A percentile compares a stretch with the other conserved stretches of the same genome.
Conservation (phyloP, 1,140 invertebrate species). For the Phymorhynchus buccinoides region DNA sequence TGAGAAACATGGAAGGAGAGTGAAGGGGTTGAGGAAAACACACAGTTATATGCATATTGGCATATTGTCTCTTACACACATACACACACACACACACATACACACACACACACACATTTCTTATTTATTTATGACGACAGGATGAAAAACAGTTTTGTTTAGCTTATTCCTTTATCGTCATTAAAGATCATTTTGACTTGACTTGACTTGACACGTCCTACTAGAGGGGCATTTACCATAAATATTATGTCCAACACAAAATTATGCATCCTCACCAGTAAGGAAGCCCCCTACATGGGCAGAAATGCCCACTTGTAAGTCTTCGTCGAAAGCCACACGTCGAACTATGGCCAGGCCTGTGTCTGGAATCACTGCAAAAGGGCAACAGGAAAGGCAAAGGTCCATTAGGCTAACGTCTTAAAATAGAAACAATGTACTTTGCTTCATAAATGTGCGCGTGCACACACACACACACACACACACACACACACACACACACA, state of each 20-base stretch:
- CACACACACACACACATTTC: slow-evolving; percentile 1
- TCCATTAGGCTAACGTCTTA: too few relatives aligned
- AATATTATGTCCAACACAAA: background rate
- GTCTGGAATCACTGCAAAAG: background rate
- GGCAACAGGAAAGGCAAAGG: slow-evolving; percentile 60
- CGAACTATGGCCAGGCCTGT: background rate
- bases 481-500: background rate
- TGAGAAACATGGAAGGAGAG: too few relatives aligned
- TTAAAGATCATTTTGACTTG: too few relatives aligned
- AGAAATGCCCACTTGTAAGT: slow-evolving; percentile 65
- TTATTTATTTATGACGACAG: too few relatives aligned
- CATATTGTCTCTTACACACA: background rate
- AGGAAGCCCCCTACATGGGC: slow-evolving; percentile 68
- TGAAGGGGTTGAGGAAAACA: too few relatives aligned
- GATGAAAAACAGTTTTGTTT: too few relatives aligned
- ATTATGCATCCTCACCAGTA: slow-evolving; percentile 52
- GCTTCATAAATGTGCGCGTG: too few relatives aligned
- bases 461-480: too few relatives aligned
- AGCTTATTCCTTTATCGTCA: too few relatives aligned
- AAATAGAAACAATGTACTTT: too few relatives aligned
- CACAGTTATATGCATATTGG: background rate
- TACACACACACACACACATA: slow-evolving; percentile 10
- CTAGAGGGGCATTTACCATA: too few relatives aligned
- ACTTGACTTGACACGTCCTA: too few relatives aligned
- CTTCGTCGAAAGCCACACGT: background rate